Evolutionary conservation across 2,888 invertebrate genomes (phyloP).

Genomic region (Clusia tigrina): DNA sequence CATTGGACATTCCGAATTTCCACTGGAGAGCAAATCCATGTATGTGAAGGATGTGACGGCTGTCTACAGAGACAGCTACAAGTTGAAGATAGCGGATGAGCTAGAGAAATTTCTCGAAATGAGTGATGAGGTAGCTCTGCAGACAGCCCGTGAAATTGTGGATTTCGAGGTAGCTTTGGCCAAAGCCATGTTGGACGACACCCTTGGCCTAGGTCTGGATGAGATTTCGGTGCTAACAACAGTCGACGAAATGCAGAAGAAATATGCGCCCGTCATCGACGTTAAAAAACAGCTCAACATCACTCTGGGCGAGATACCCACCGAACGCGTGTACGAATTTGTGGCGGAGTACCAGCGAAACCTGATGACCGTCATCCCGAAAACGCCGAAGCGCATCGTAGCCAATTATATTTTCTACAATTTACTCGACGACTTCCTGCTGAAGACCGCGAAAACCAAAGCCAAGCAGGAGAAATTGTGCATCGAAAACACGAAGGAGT

Average conservation of each 20-base stretch:
- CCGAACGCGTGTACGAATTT: conserved; percentile 45
- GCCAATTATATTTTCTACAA: conserved; percentile 59
- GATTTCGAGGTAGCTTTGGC: conserved; percentile 54
- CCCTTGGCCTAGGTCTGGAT: conserved; percentile 34
- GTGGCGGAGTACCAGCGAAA: conserved; percentile 46
- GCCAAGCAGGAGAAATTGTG: conserved; percentile 39
- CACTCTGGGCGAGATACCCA: conserved; percentile 41
- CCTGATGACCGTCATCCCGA: conserved; percentile 38
- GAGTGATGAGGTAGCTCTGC: conserved; percentile 28
- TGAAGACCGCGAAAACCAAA: conserved; percentile 29
- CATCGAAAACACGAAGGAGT: conserved; percentile 40
- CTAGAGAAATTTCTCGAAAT: conserved; percentile 44
- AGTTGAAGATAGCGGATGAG: conserved; percentile 30
- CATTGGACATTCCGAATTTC: conserved; percentile 42
- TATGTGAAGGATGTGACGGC: conserved; percentile 40
- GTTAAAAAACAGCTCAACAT: conserved; percentile 46
- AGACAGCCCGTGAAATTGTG: conserved; percentile 48
- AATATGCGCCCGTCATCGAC: conserved; percentile 45
- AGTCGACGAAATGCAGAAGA: conserved; percentile 39
- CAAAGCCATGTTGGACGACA: conserved; percentile 43
- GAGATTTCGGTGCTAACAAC: conserved; percentile 37
- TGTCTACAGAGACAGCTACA: conserved; percentile 28
- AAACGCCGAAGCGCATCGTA: conserved; percentile 41
- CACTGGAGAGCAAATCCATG: conserved; percentile 41
- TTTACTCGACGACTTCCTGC: conserved; percentile 45